Evolutionary conservation across 2,797 vertebrate genomes (phyloP).

Genomic region (Gouania willdenowi): DNA sequence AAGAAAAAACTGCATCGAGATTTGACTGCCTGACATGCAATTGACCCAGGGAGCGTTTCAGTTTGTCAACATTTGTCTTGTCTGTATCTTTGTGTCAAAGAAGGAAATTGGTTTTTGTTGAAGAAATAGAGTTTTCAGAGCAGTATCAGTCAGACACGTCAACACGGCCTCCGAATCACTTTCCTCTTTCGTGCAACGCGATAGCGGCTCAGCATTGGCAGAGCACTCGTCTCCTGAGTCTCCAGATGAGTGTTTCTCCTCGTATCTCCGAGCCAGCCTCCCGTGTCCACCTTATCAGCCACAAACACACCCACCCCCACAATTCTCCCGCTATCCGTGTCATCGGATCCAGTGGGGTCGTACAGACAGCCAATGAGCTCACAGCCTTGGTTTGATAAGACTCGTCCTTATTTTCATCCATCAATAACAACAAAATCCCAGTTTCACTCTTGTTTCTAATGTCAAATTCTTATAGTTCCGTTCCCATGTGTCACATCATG

Average conservation of each 20-base stretch:
- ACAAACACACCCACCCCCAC: conserved; percentile 61
- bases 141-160: conserved; percentile 45
- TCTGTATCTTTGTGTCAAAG: conserved; percentile 44
- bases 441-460: conserved; percentile 36
- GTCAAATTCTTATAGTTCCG: conserved; percentile 22
- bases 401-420: conserved; percentile 38
- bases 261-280: conserved; percentile 50
- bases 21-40: conserved; percentile 26
- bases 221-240: conserved; percentile 23
- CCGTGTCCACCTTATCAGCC: conserved; percentile 64
- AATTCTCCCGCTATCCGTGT: conserved; percentile 59
- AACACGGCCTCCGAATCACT: conserved; percentile 33
- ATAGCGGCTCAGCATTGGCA: conserved; percentile 48
- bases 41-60: conserved; percentile 10
- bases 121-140: conserved; percentile 36
- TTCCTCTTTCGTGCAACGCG: conserved; percentile 14
- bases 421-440: conserved; percentile 35
- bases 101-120: conserved; percentile 56
- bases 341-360: conserved; percentile 70
- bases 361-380: conserved; percentile 47
- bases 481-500: conserved; percentile 18
- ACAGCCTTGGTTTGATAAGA: conserved; percentile 49
- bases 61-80: conserved; percentile 31
- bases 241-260: conserved; percentile 49
- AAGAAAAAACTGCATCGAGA: conserved; percentile 35